Evolutionary conservation across 2,797 vertebrate genomes (phyloP), one percentile per base, ranked within the genome.

Genomic region (Hemibagrus guttatus): DNA sequence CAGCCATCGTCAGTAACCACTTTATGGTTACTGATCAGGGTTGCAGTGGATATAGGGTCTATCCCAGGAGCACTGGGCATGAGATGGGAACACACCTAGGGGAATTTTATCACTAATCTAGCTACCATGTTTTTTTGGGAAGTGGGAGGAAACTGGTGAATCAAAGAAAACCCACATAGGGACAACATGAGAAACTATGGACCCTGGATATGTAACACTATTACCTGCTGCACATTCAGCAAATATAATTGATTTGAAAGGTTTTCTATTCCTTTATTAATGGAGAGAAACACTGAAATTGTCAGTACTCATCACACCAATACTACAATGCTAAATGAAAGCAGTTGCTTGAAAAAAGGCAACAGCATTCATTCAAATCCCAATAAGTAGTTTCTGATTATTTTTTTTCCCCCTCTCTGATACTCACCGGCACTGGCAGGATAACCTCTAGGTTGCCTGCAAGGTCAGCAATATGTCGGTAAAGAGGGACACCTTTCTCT

Each of bases 401-500:
- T 39, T 39, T 39, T 39, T 39, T 39, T 19, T 28, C 4, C 2
- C 16, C 35, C 35, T 78, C 16, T 69, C 19, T 23, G 8, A 46
- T 87, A 26, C 97, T 96, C 89, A 99, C 98, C 4, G 98, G 98
- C 42, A 99, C 98, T 0, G 98, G 98, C 49, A 99, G 93, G 90
- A 99, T 96, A 90, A 99, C 97, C 23, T 98, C 95, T 0, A 95
- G 59, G 31, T 99, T 98, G 59, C 97, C 97, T 87, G 97, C 98
- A 0, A 99, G 94, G 92, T 99, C 97, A 5, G 98, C 98, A 1
- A 99, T 98, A 90, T 99, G 98, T 0, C 97, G 96, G 93, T 97
- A 99, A 54, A 99, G 90, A 21, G 98, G 97, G 35, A 99, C 96
- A 0, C 95, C 97, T 94, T 99, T 99, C 92, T 99, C 98, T 49